Evolutionary conservation across 2,113 vertebrate species (phyloP), one percentile per base, ranked within the genome.

Genomic region (Dicrurus megarhynchus): DNA sequence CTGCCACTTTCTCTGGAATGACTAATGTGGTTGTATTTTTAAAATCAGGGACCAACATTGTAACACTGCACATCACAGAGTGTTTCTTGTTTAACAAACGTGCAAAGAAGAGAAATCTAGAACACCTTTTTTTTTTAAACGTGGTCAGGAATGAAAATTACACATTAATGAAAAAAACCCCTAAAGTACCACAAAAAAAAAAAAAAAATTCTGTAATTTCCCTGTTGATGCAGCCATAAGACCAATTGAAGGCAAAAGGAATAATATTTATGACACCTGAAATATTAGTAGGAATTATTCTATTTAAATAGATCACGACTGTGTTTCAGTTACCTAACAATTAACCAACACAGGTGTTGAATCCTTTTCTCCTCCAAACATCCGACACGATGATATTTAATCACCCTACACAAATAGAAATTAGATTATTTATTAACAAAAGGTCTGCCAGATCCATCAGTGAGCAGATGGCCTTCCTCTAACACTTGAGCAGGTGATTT

Each of bases 131-230:
- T 30, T 42, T 75, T 20, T 44, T 14, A 9, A 2, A 78, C n/a
- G 17, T 47, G 15, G 2, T 57, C 32, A 0, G 0, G 14, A 55
- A 53, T 35, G 16, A 15, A 84, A 86, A 75, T 85, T 24, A 21
- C 0, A 0, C 0, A 3, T 50, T 59, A 77, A 68, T 78, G 6
- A 32, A 39, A 73, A 27, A 28, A 61, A 61, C 11, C 1, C 4
- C 20, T 37, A 28, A 68, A 82, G 4, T 60, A 44, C 2, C n/a
- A n/a, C n/a, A n/a, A n/a, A n/a, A n/a, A n/a, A n/a, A n/a, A n/a
- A n/a, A n/a, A n/a, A n/a, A n/a, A n/a, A n/a, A n/a, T n/a, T n/a
- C n/a, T n/a, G n/a, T n/a, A 75, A 56, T n/a, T 77, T n/a, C 12
- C 3, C 13, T 59, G 9, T 32, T 78, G 13, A 46, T 90, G n/a